These are phyloP conservation scores for Caenorhabditis sulstoni DNA, from an alignment of 2,888 invertebrate genomes.

Conservation along the genomic window DNA sequence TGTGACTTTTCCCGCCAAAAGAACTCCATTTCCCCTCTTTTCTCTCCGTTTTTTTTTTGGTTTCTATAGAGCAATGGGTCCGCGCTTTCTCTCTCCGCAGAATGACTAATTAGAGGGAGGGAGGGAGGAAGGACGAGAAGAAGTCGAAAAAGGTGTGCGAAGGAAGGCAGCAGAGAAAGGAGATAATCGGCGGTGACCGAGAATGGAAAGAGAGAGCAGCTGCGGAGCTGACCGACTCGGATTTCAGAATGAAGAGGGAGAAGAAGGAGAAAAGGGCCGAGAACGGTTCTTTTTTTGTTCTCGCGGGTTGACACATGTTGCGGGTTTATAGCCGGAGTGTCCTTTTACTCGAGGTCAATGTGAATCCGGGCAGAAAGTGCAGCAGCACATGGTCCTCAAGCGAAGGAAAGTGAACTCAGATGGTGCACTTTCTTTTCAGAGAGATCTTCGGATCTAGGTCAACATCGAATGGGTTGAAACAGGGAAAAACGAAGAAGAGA, in stretches of 20 bases:
- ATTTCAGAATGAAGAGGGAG: conserved; percentile 18
- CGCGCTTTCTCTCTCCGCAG: not conserved
- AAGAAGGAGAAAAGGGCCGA: conserved; percentile 1
- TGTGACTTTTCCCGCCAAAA: conserved; percentile 27
- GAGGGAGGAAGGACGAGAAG: conserved; percentile 11
- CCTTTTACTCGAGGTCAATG: conserved; percentile 3
- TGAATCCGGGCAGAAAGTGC: conserved; percentile 21
- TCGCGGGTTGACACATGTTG: not conserved
- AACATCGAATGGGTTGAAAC: no score
- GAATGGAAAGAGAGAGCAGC: conserved; percentile 14
- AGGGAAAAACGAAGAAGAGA: no score
- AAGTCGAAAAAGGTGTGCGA: conserved; percentile 32
- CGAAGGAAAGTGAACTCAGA: not conserved
- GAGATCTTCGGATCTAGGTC: no score
- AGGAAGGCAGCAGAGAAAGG: no score
- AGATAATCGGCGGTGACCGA: conserved; percentile 27
- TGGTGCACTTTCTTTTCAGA: no score
- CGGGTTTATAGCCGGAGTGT: not conserved
- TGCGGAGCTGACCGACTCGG: conserved; percentile 33
- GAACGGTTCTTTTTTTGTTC: no score
- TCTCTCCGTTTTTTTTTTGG: not conserved
- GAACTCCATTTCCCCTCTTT: no score
- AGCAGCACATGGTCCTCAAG: no score
- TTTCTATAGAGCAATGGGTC: conserved; percentile 38
- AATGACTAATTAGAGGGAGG: conserved; percentile 50